phyloP scores from a whole-genome alignment of 2,113 vertebrate genomes.

The Varanus komodoensis region DNA sequence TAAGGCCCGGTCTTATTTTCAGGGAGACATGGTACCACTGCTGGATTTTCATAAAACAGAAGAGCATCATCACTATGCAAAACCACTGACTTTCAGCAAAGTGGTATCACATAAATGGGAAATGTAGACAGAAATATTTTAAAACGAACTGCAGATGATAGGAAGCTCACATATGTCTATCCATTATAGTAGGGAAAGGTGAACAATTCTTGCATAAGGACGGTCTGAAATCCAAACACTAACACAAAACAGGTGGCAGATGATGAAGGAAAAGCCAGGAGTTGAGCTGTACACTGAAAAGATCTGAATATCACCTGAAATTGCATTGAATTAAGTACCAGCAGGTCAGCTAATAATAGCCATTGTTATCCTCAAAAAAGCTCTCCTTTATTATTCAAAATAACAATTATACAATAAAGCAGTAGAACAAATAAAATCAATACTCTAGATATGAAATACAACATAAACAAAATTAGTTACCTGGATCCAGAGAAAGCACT shows the following conservation, averaged over 20 bases:
- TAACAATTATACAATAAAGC: background rate
- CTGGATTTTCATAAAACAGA: too few relatives aligned
- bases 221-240: background rate
- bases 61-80: too few relatives aligned
- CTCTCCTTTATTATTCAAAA: background rate
- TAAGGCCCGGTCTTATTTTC: too few relatives aligned
- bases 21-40: too few relatives aligned
- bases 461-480: background rate
- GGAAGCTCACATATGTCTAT: background rate
- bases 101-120: background rate
- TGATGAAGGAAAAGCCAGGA: background rate
- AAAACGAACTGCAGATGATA: background rate
- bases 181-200: background rate
- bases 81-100: background rate
- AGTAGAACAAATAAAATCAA: background rate
- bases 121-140: background rate
- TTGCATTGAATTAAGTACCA: background rate
- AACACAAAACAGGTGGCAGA: background rate
- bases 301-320: background rate
- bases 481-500: background rate
- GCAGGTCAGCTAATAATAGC: background rate
- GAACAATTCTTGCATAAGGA: background rate
- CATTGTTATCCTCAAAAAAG: background rate
- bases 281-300: background rate
- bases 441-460: background rate